Conservation (phyloP, 1,140 invertebrate species). For the Leptopilina boulardi region DNA sequence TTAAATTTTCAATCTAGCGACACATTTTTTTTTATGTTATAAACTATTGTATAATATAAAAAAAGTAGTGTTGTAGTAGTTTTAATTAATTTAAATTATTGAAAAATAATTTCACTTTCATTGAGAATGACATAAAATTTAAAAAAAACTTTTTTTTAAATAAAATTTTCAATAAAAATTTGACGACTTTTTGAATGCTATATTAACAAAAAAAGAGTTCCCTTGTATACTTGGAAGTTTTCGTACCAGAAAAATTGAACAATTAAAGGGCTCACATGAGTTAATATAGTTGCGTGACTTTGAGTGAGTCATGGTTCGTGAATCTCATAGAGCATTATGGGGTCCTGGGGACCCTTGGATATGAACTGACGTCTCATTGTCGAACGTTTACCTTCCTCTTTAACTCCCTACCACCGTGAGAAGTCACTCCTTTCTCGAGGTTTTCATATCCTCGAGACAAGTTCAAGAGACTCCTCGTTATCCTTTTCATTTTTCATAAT, state of each 20-base stretch:
- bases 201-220: no score
- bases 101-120: no score
- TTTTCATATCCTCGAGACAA: conserved; percentile 19
- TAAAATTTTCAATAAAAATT: no score
- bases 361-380: conserved; percentile 20
- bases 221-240: background rate
- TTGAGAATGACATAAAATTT: no score
- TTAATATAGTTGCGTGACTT: conserved; percentile 25
- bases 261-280: conserved; percentile 1
- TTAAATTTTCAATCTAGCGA: background rate
- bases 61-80: no score
- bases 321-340: background rate
- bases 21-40: background rate
- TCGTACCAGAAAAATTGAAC: background rate
- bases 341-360: background rate
- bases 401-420: conserved; percentile 20
- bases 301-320: conserved; percentile 22
- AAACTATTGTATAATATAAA: no score
- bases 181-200: no score
- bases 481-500: conserved; percentile 22
- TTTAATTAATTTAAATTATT: no score
- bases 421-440: conserved; percentile 2
- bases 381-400: conserved; percentile 29
- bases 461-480: conserved; percentile 29
- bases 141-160: no score